Conservation (phyloP, 2,113 vertebrate genomes). For the Bos indicus region DNA sequence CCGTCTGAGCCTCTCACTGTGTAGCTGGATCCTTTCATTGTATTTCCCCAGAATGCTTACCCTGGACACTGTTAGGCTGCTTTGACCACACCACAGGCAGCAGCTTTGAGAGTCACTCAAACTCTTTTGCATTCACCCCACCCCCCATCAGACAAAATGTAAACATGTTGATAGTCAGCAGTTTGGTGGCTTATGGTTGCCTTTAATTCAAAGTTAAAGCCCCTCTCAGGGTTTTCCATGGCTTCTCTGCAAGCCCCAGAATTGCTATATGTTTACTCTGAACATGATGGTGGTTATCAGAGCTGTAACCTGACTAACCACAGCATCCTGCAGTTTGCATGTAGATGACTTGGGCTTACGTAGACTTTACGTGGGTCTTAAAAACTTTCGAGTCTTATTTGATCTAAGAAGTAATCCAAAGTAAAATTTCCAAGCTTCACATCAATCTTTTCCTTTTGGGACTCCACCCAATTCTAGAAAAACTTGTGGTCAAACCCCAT, state of each 20-base stretch:
- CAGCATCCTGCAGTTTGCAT: not conserved
- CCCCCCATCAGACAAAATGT: not conserved
- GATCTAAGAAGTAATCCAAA: not conserved
- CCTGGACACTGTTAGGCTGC: not conserved
- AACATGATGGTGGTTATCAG: not conserved
- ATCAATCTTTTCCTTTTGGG: constrained; percentile 22
- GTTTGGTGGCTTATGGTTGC: constrained; percentile 11
- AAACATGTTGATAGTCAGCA: constrained; percentile 23
- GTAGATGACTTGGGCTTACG: not conserved
- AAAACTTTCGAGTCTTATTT: not conserved
- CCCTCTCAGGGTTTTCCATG: not conserved
- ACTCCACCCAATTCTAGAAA: not conserved
- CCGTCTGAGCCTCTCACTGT: not conserved
- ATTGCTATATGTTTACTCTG: constrained; percentile 19
- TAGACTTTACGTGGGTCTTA: not conserved
- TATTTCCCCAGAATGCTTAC: not conserved
- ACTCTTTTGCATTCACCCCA: not conserved
- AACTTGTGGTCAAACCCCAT: not conserved
- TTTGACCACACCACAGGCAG: not conserved
- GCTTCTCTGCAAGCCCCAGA: constrained; percentile 19
- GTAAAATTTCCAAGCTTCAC: constrained; percentile 3
- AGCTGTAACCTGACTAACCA: not conserved
- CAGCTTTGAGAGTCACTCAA: not conserved
- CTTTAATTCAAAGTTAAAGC: constrained; percentile 45
- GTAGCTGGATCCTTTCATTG: not conserved